Evolutionary conservation across 2,888 invertebrate genomes (phyloP).

Genomic region (Chalcosyrphus nemorum): DNA sequence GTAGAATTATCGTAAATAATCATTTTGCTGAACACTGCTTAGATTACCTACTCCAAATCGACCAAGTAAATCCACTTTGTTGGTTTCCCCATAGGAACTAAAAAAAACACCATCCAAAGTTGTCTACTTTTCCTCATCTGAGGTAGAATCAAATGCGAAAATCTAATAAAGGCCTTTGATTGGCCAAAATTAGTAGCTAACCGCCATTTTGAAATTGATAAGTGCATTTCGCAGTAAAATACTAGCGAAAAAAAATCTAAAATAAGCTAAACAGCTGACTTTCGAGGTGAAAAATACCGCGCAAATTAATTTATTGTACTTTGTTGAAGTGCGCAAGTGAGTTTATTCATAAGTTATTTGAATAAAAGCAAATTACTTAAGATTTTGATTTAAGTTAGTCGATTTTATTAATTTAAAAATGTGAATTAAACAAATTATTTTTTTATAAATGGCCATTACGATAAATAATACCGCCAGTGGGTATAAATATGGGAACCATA

Average conservation of each 20-base stretch:
- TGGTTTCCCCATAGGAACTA: neutral
- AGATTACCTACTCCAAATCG: neutral
- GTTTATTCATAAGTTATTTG: no score
- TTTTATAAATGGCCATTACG: no score
- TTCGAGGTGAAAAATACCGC: neutral
- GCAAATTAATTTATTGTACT: neutral
- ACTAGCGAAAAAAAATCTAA: neutral
- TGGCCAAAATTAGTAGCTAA: neutral
- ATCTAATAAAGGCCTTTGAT: neutral
- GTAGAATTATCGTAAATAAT: neutral
- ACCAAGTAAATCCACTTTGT: neutral
- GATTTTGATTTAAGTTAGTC: neutral
- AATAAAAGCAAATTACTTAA: neutral
- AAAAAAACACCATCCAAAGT: neutral
- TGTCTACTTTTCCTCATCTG: no score
- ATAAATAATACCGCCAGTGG: neutral
- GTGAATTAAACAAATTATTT: neutral
- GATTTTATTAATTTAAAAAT: neutral
- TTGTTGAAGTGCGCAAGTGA: neutral
- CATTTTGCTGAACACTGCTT: neutral
- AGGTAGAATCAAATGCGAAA: neutral
- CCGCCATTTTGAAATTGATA: conserved; percentile 8
- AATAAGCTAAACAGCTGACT: neutral
- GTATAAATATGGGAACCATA: neutral
- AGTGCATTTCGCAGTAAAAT: neutral